These are phyloP conservation scores for Tachysurus fulvidraco DNA, from an alignment of 2,113 vertebrate species.

Conservation along the genomic window DNA sequence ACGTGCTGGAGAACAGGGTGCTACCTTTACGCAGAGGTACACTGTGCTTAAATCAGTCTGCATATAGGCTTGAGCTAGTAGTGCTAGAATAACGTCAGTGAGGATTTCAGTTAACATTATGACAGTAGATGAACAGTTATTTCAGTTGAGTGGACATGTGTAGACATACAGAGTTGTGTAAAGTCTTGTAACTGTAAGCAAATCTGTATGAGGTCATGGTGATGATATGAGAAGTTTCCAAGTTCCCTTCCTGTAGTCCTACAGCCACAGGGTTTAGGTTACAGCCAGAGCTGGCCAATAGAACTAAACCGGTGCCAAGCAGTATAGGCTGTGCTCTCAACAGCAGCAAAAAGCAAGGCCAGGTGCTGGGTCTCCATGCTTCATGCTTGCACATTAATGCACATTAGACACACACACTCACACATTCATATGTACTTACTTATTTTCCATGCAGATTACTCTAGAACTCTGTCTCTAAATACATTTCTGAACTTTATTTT, in stretches of 20 bases:
- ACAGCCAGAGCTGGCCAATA: conserved; percentile 25
- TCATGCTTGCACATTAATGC: conserved; percentile 63
- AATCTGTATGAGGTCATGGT: conserved; percentile 40
- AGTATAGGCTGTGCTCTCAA: conserved; percentile 29
- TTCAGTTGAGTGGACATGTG: neutral
- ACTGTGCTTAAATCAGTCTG: neutral
- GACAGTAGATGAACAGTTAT: too few species aligned
- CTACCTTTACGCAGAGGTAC: conserved; percentile 90
- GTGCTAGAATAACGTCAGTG: neutral
- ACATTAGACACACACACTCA: conserved; percentile 63
- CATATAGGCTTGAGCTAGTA: neutral
- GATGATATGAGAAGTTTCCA: conserved; percentile 30
- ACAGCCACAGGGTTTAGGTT: conserved; percentile 34
- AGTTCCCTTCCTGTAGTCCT: conserved; percentile 23
- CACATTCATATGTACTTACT: neutral
- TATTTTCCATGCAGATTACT: conserved; percentile 24
- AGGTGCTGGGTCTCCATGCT: conserved; percentile 69
- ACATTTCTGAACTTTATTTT: neutral
- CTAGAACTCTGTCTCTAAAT: neutral
- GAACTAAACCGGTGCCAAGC: conserved; percentile 39
- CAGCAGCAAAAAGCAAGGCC: conserved; percentile 61
- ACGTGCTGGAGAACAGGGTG: conserved; percentile 88
- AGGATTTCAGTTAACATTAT: neutral
- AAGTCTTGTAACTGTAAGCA: neutral
- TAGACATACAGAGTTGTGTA: neutral